These are phyloP conservation scores for Pseudococcus viburni DNA, from an alignment of 2,888 invertebrate species.

Conservation along the genomic window DNA sequence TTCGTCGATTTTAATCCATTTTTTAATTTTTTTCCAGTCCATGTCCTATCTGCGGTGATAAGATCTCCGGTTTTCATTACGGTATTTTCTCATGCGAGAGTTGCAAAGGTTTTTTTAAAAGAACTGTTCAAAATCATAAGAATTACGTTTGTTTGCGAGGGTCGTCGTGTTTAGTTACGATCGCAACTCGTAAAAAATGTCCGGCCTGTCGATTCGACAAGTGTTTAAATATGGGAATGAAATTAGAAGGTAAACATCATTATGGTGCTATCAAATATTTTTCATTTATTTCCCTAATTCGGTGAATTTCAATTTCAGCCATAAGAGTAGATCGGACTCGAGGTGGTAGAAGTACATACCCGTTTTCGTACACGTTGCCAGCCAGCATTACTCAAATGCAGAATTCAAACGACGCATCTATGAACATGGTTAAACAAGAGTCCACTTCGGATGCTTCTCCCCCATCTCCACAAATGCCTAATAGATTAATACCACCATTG, in stretches of 20 bases:
- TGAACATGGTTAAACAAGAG: constrained; percentile 70
- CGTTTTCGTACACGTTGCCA: constrained; percentile 92
- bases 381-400: constrained; percentile 73
- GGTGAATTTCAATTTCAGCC: constrained; percentile 75
- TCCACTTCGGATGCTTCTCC: constrained; percentile 69
- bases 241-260: constrained; percentile 82
- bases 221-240: constrained; percentile 96
- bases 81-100: constrained; percentile 98
- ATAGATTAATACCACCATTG: constrained; percentile 69
- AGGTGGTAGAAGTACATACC: constrained; percentile 96
- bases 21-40: constrained; percentile 76
- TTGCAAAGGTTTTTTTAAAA: constrained; percentile 98
- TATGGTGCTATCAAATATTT: neutral
- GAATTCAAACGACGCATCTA: constrained; percentile 70
- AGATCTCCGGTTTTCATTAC: constrained; percentile 97
- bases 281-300: neutral
- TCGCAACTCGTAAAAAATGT: constrained; percentile 95
- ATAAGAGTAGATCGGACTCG: constrained; percentile 95
- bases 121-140: constrained; percentile 98
- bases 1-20: constrained; percentile 65
- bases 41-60: constrained; percentile 95
- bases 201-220: constrained; percentile 97
- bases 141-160: constrained; percentile 94
- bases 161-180: constrained; percentile 91
- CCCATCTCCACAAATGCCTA: constrained; percentile 67